Base-by-base conservation (phyloP, 2,797 vertebrate species). In the Esox masquinongy region DNA sequence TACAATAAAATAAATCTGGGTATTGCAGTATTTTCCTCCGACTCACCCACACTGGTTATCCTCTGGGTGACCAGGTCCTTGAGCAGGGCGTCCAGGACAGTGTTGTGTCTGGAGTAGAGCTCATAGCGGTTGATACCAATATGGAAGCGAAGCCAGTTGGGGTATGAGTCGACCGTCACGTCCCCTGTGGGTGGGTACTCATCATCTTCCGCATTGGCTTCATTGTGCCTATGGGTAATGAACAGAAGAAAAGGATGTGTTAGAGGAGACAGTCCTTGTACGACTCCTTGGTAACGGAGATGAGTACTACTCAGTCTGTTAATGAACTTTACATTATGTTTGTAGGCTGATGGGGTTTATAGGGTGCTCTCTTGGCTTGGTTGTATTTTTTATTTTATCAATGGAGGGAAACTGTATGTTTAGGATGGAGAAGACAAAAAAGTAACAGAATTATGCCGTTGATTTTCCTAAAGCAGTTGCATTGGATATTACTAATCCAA, bases 61-160 rank as follows among this genome's bases (percentile, higher is more conserved):
- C 90, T 96, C 92, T 98, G 97, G 4, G 89, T 80, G 74, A 90
- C 88, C 71, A 99, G 94, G 88, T 99, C 97, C 61, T 92, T 95
- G 17, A 99, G 93, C 77, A 99, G 90, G 26, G 94, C 93, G 0
- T 95, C 95, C 64, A 97, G 92, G 29, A 93, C 95, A 0, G 94
- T 95, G 77, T 93, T 96, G 84, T 95, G 93, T 79, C 96, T 92
- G 83, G 96, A 94, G 88, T 98, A 99, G 67, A 99, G 82, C 90
- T 99, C 96, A 0, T 97, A 96, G 26, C 97, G 96, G 89, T 97
- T 99, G 85, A 99, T 97, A 80, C 97, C 97, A 24, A 97, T 93
- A 92, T 99, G 97, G 92, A 99, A 99, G 79, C 96, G 97, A 80
- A 99, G 91, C 97, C 97, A 99, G 94, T 97, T 98, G 80, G 97